Base-by-base conservation (phyloP, 2,113 vertebrate genomes). In the Carlito syrichta region DNA sequence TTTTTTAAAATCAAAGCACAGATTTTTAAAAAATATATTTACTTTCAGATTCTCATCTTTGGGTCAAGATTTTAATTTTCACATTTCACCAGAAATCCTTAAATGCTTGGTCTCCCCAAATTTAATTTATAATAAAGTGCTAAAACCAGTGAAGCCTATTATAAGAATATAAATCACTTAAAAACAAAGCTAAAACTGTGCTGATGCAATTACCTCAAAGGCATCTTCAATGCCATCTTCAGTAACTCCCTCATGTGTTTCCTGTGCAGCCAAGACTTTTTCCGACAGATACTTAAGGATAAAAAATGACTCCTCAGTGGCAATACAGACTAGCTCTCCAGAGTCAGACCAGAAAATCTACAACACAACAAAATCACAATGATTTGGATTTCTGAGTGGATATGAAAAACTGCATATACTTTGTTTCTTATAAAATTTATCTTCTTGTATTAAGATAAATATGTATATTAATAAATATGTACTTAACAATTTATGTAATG, bases 311-410 rank as follows among this genome's bases (percentile, higher is more conserved):
- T 99, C 99, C 86, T 99, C 99, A 0, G 99, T 99, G 83, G 99
- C 99, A 71, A 99, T 99, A 98, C 99, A 99, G 90, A 99, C 99
- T n/a, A 99, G 98, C 97, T 99, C 99, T 88, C 99, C 99, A 23
- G 99, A 99, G 97, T 99, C 99, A 54, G 99, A 99, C 99, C 99
- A 99, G 98, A 99, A 99, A 98, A 99, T 99, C 99, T 99, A 97
- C 35, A 98, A 62, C 9, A 91, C 52, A 50, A 96, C 63, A 97
- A 58, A 96, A 94, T 58, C 84, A 94, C 0, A 86, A 60, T 6
- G 69, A 81, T 86, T 74, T 8, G 56, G 73, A 91, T 74, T 96
- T 96, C 52, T 91, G 43, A 25, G 35, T 1, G 8, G 50, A 50
- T 40, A 56, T 2, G 32, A 92, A 14, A 68, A 86, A 95, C 27